A percentile compares a stretch with the other conserved stretches of the same genome.
These are phyloP conservation scores for Astropecten irregularis DNA, from an alignment of 53 echinoderm and acorn worm species.

Conservation along the genomic window DNA sequence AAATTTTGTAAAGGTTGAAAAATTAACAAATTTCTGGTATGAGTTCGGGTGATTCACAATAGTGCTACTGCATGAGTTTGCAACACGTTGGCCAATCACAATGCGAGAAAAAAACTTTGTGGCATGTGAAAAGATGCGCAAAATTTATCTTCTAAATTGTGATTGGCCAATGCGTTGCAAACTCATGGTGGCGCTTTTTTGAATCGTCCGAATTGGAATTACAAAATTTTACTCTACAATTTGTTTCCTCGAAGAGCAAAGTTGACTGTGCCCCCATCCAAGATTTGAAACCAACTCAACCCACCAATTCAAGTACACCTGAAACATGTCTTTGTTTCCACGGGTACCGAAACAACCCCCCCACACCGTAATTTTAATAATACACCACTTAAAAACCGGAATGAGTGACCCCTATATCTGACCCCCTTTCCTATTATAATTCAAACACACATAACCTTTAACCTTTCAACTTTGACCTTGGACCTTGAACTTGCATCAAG, in stretches of 20 bases:
- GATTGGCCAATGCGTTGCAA: too few species aligned
- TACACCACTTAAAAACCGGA: slow-evolving; percentile 4
- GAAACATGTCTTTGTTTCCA: not conserved
- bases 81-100: too few species aligned
- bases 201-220: too few species aligned
- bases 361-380: too few species aligned
- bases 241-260: not conserved
- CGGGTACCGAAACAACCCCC: not conserved
- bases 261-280: not conserved
- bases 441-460: slow-evolving; percentile 19
- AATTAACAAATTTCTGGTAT: too few species aligned
- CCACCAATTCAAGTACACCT: not conserved
- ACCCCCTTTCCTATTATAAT: slow-evolving; percentile 5
- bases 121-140: too few species aligned
- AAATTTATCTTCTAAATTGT: too few species aligned
- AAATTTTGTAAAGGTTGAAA: too few species aligned
- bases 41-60: too few species aligned
- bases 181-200: too few species aligned
- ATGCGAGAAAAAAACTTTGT: too few species aligned
- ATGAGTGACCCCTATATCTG: not conserved
- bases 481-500: slow-evolving; percentile 39
- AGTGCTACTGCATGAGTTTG: too few species aligned
- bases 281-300: not conserved
- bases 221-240: not conserved
- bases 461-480: slow-evolving; percentile 43